Evolutionary conservation across 2,888 invertebrate genomes (phyloP), one percentile per base, ranked within the genome.

Genomic region (Silvanus unidentatus): DNA sequence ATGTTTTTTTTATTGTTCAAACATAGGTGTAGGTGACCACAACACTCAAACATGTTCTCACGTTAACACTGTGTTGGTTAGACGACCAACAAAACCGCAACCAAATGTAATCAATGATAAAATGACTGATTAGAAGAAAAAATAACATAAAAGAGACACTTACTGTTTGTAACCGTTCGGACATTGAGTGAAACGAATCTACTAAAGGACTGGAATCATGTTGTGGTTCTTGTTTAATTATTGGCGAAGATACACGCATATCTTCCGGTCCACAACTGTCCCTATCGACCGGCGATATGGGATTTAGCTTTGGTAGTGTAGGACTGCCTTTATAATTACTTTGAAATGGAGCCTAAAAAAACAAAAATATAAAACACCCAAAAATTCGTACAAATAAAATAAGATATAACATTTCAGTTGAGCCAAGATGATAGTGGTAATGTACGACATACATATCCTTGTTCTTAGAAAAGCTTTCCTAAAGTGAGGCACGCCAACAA

Each of bases 281-380:
- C 51, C 80, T 65, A 61, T 77, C 77, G 55, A 69, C 69, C 59
- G 74, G 73, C 61, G 73, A 70, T 62, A 79, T 76, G 64, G 80
- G 77, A 72, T 79, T 80, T 70, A 78, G 73, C 75, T 82, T 82
- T 76, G 80, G 79, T 73, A 77, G 70, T 60, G 62, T 65, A 43
- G 79, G 78, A 73, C 77, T 79, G 72, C 78, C 76, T 76, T 80
- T 81, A 70, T 77, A 81, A 75, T 80, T 80, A 75, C 76, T 76
- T 71, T 77, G 78, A 63, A 77, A 75, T 59, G 78, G 75, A 70
- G 78, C 76, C 81, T 81, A 49, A 22, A 53, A 47, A 46, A 39
- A 46, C 32, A 30, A 28, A 28, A 28, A 28, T n/a, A n/a, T n/a
- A n/a, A n/a, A n/a, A n/a, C n/a, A n/a, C n/a, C n/a, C n/a, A n/a